Base-by-base conservation (phyloP, 1,140 invertebrate genomes). In the Helicoverpa armigera region DNA sequence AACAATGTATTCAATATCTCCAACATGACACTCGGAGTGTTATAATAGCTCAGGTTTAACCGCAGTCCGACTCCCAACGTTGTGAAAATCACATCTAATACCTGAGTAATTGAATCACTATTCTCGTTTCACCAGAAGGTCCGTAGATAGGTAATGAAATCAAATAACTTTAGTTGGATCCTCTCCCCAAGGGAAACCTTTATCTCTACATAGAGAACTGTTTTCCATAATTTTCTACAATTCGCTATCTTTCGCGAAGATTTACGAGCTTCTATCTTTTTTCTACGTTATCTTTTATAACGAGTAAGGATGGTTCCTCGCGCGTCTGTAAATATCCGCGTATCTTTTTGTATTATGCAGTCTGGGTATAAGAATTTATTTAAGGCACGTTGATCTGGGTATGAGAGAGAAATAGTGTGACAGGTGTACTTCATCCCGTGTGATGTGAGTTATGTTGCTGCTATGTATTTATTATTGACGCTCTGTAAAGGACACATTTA, bases 151-250 rank as follows among this genome's bases (percentile, higher is more conserved):
- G 29, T 67, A 77, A 77, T 77, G 60, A 77, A 67, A 77, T 77
- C 75, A 77, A 77, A 77, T 77, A 77, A 77, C 75, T 77, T 77
- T 67, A 77, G 60, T 77, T 56, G 43, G 35, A 70, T 56, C 48
- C 54, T 3, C 29, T 16, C 50, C 56, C 43, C 77, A 48, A 16
- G 48, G 54, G 75, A 61, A 80, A 50, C 67, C 18, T 80, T 80
- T 80, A 83, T 83, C 73, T 80, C 72, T 83, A 43, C 74, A 77
- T 73, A 58, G 58, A 58, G 56, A 35, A 77, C 53, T 58, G 70
- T 56, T 77, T 83, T 80, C 69, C 79, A 80, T 80, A 80, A 80
- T 79, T 63, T 82, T 79, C 61, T 79, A 69, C 61, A 79, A 79
- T 69, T 74, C 79, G 60, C 79, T 81, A 81, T 83, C 79, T 80